phyloP scores from a whole-genome alignment of 1,140 invertebrate genomes.

The Hycleus cichorii region DNA sequence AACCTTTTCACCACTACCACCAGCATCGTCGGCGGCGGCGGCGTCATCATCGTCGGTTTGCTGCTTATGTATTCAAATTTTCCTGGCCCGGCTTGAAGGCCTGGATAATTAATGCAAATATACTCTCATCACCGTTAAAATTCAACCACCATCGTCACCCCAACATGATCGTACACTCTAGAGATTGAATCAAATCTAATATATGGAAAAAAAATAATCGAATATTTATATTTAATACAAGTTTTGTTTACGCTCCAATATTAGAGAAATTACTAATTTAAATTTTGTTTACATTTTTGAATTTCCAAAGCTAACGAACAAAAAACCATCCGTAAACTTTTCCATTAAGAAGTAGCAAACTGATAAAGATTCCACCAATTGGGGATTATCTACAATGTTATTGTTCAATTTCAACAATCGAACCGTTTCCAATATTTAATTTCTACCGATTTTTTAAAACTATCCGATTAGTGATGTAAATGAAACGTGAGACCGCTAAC shows the following conservation, averaged over 20 bases:
- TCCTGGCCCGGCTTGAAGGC: neutral
- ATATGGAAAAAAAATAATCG: neutral
- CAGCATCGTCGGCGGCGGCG: no score
- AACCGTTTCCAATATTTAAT: no score
- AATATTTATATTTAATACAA: constrained; percentile 15
- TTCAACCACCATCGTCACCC: no score
- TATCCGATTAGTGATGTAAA: constrained; percentile 7
- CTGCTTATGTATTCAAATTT: constrained; percentile 8
- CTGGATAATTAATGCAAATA: constrained; percentile 9
- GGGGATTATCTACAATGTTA: no score
- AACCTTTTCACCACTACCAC: no score
- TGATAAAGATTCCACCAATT: no score
- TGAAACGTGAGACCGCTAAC: constrained; percentile 9
- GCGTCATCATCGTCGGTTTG: neutral
- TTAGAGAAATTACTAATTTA: constrained; percentile 11
- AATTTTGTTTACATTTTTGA: constrained; percentile 20
- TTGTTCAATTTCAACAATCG: no score
- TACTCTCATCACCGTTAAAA: neutral
- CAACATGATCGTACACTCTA: neutral
- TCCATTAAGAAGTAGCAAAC: no score
- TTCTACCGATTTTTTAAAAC: constrained; percentile 2
- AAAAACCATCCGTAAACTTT: neutral
- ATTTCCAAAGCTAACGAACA: constrained; percentile 19
- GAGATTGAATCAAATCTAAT: neutral
- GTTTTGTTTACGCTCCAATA: constrained; percentile 14